These are phyloP conservation scores for Heliconius cydno DNA, from an alignment of 2,888 invertebrate species.

Conservation along the genomic window DNA sequence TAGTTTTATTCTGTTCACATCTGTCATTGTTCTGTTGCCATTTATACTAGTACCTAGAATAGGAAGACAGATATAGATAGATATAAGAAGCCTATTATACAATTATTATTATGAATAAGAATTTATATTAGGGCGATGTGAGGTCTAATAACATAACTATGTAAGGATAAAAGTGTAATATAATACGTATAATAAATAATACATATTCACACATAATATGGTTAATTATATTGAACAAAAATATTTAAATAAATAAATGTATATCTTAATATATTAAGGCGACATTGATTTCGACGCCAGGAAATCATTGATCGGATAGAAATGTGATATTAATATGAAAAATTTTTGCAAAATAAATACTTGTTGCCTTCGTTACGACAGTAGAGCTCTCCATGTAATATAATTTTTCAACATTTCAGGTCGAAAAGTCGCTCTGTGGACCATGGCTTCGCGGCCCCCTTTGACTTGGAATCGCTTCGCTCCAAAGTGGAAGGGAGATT, in stretches of 20 bases:
- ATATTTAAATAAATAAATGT: not conserved
- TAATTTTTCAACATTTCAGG: constrained; percentile 82
- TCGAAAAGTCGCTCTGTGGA: constrained; percentile 96
- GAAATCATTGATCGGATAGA: not conserved
- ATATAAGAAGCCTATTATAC: not conserved
- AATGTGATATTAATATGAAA: not conserved
- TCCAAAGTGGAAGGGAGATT: constrained; percentile 94
- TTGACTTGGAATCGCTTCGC: constrained; percentile 92
- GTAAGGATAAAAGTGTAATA: not conserved
- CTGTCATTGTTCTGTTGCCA: not conserved
- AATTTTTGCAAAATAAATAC: not conserved
- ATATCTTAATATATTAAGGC: not conserved
- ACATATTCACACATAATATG: too few relatives aligned
- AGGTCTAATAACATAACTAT: not conserved
- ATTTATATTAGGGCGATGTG: constrained; percentile 1
- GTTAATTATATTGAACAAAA: too few relatives aligned
- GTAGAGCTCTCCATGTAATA: not conserved
- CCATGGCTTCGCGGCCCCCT: constrained; percentile 93
- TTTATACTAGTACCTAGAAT: not conserved
- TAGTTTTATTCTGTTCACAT: constrained; percentile 6
- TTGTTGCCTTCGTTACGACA: not conserved
- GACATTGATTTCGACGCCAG: not conserved
- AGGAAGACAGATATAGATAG: too few relatives aligned
- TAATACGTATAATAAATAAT: not conserved
- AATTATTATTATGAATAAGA: not conserved